Conservation (phyloP, 37 sponge, comb jelly and placozoan species). For the Ephydatia muelleri region DNA sequence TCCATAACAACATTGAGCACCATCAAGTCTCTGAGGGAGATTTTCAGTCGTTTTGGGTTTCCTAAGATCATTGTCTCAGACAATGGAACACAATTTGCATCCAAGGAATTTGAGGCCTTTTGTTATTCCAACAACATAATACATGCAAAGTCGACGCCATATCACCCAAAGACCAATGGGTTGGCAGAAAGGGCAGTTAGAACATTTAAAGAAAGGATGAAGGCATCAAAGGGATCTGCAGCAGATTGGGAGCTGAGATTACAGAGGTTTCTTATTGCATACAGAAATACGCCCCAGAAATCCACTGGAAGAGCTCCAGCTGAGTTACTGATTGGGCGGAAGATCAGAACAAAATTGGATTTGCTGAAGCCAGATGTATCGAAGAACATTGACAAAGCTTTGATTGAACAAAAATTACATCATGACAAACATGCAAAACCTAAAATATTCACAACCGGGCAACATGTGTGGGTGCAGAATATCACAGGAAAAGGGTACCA, state of each 20-base stretch:
- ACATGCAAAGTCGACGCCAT: constrained; percentile 1
- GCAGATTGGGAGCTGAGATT: background rate
- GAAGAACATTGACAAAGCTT: background rate
- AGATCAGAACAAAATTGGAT: constrained; percentile 15
- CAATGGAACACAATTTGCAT: background rate
- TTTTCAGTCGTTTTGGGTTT: background rate
- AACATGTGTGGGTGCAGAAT: background rate
- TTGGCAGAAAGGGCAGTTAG: background rate
- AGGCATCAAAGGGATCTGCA: background rate
- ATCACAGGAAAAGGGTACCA: constrained; percentile 1
- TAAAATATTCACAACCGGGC: background rate
- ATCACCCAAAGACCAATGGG: background rate
- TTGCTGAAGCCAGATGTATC: constrained; percentile 9
- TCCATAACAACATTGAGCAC: no score
- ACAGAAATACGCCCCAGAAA: constrained; percentile 12
- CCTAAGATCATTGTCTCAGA: background rate
- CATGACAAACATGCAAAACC: constrained; percentile 1
- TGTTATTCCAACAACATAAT: background rate
- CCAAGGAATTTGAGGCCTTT: background rate
- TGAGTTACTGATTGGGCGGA: constrained; percentile 19
- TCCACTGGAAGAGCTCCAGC: constrained; percentile 12
- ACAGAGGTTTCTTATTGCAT: constrained; percentile 15
- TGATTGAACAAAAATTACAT: background rate
- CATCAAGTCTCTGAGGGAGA: no score
- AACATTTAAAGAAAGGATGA: background rate